Evolutionary conservation across 1,140 invertebrate species (phyloP), one percentile per base, ranked within the genome.

Genomic region (Drosophila setifemur): DNA sequence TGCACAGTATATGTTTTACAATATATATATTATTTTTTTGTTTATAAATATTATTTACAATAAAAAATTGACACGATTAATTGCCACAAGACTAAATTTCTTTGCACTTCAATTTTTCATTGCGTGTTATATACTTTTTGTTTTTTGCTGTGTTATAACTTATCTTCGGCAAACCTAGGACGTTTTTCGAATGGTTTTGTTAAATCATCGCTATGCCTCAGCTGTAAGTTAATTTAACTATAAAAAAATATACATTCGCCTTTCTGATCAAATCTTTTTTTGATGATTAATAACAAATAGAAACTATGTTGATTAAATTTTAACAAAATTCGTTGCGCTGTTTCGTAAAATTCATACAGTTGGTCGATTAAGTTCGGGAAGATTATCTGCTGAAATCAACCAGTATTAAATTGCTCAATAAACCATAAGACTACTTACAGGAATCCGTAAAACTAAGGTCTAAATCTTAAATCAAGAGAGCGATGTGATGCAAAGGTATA

Each of bases 41-140:
- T 49, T 14, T 45, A 25, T 60, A 43, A 33, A 35, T 44, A 25
- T 68, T 83, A 86, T 81, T 86, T 85, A 75, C 81, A 85, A 64
- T 79, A 79, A 44, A 67, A 81, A 86, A 86, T 86, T 86, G 81
- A 86, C 81, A 60, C 54, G 57, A 66, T 76, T 86, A 86, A 86
- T 86, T 86, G 81, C 75, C 61, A 68, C 23, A 64, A 49, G 60
- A 75, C 54, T 74, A 53, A 47, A 43, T 58, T 53, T 55, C 23
- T 53, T 44, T 61, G 31, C 7, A 18, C 37, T 67, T 44, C 7
- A 31, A 23, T 50, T 39, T 11, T 48, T 16, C 9, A 26, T 40
- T 23, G 39, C 11, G 12, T 52, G 16, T 44, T 18, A 16, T 18
- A 33, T 42, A n/a, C 45, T 23, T 16, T 21, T 26, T 26, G 12